Evolutionary conservation across 2,888 invertebrate species (phyloP).

Genomic region (Oegoconia quadripuncta): DNA sequence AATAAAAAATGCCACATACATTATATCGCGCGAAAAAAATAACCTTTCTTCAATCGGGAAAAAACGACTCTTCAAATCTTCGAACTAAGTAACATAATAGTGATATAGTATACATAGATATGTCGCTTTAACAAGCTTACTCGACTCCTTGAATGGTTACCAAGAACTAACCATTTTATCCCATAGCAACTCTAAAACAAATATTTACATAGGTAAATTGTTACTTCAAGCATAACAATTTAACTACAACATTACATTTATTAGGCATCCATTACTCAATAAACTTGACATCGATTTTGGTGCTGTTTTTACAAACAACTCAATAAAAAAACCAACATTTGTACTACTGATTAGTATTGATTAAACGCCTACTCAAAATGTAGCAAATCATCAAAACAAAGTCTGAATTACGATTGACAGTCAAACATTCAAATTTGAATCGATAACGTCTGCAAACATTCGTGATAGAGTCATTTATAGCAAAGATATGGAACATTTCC

Average conservation of each 20-base stretch:
- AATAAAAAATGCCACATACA: no score
- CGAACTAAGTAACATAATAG: no score
- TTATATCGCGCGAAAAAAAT: no score
- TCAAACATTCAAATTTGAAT: conserved; percentile 41
- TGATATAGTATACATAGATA: no score
- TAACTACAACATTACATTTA: conserved; percentile 19
- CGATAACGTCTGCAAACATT: conserved; percentile 36
- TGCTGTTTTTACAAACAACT: conserved; percentile 7
- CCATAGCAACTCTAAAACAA: no score
- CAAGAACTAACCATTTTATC: no score
- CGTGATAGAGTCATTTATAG: conserved; percentile 22
- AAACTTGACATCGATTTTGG: conserved; percentile 15
- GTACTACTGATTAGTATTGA: conserved; percentile 45
- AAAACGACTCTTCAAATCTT: no score
- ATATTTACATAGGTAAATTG: not conserved
- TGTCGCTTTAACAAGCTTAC: no score
- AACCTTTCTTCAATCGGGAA: no score
- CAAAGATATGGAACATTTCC: conserved; percentile 8
- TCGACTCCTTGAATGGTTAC: no score
- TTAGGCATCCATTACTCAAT: conserved; percentile 18
- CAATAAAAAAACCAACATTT: conserved; percentile 40
- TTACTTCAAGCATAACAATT: not conserved
- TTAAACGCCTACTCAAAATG: conserved; percentile 43
- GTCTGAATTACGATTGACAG: conserved; percentile 35
- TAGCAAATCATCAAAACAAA: conserved; percentile 60